Conservation (phyloP, 2,113 vertebrate species). For the Myxocyprinus asiaticus region DNA sequence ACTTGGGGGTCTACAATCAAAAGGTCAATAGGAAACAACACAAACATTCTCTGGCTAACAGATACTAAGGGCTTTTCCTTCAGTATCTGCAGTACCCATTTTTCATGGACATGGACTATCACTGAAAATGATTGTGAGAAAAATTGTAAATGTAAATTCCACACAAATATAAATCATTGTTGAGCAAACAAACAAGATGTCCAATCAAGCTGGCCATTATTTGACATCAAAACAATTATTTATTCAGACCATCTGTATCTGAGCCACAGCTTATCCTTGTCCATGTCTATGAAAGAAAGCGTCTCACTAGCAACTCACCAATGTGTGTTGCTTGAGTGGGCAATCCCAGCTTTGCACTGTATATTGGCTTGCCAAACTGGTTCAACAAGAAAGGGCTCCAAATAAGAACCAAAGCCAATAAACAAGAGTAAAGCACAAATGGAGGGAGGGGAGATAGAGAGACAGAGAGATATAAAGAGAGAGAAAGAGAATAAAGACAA, state of each 20-base stretch:
- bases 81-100: constrained; percentile 87
- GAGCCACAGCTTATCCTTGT: constrained; percentile 42
- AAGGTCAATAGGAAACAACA: constrained; percentile 79
- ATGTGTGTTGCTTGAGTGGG: constrained; percentile 81
- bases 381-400: constrained; percentile 66
- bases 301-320: constrained; percentile 82
- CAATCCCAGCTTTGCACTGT: constrained; percentile 83
- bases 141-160: not conserved
- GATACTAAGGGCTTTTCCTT: constrained; percentile 85
- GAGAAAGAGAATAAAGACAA: constrained; percentile 51
- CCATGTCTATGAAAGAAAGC: constrained; percentile 89
- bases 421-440: constrained; percentile 68
- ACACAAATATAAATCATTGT: not conserved
- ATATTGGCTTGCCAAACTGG: constrained; percentile 84
- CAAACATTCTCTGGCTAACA: constrained; percentile 76
- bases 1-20: constrained; percentile 75
- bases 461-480: constrained; percentile 24
- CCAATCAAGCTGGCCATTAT: not conserved
- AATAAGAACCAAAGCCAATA: constrained; percentile 86
- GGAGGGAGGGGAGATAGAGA: constrained; percentile 77
- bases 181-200: not conserved
- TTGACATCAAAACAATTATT: not conserved
- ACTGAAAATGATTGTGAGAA: not conserved
- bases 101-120: constrained; percentile 79
- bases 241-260: not conserved